Evolutionary conservation across 2,113 vertebrate genomes (phyloP).

Genomic region (Aplodontia rufa): DNA sequence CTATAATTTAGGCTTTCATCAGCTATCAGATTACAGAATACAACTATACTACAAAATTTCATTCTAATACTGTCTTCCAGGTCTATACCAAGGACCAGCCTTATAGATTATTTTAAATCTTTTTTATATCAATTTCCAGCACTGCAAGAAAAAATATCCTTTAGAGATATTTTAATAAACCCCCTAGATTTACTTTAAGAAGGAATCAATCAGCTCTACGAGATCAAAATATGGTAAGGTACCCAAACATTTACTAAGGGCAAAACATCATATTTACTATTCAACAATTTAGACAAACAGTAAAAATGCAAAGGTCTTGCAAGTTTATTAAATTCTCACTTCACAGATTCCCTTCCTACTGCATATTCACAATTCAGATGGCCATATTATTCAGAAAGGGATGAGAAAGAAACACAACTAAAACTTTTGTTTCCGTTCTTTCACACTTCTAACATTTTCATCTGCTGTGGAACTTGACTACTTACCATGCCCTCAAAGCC

Average conservation of each 20-base stretch:
- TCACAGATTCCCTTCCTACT: slow-evolving; percentile 87
- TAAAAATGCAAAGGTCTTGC: slow-evolving; percentile 28
- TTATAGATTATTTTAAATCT: neutral
- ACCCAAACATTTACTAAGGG: neutral
- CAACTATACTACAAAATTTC: neutral
- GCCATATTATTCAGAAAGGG: slow-evolving; percentile 82
- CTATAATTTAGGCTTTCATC: slow-evolving; percentile 45
- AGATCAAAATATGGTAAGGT: neutral
- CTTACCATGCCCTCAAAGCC: slow-evolving; percentile 99
- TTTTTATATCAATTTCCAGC: neutral
- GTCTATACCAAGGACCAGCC: neutral
- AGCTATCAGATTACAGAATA: slow-evolving; percentile 14
- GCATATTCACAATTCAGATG: slow-evolving; percentile 83
- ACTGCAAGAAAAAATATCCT: neutral
- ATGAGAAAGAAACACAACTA: slow-evolving; percentile 81
- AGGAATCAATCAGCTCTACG: neutral
- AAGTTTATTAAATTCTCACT: slow-evolving; percentile 79
- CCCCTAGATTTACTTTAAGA: neutral
- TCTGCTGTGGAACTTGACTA: slow-evolving; percentile 70
- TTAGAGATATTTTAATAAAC: neutral
- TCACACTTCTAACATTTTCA: slow-evolving; percentile 56
- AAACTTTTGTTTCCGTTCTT: slow-evolving; percentile 59
- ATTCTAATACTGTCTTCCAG: neutral
- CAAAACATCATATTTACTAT: slow-evolving; percentile 30
- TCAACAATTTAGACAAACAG: neutral